A percentile compares a stretch with the other conserved stretches of the same genome.
These are phyloP conservation scores for Euphydryas editha DNA, from an alignment of 2,888 invertebrate genomes.

Conservation along the genomic window DNA sequence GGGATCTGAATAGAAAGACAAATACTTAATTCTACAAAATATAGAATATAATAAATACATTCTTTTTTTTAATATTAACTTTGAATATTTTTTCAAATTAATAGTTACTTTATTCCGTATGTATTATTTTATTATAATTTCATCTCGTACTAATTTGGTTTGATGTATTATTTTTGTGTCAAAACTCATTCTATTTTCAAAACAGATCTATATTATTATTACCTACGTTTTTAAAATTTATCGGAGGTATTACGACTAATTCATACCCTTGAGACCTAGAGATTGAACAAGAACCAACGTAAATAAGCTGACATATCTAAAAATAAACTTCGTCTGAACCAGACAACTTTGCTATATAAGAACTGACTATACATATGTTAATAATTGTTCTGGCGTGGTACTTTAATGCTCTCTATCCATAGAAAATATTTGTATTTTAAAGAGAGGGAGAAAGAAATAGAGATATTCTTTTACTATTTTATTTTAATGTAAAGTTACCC, in stretches of 20 bases:
- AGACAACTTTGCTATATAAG: background rate
- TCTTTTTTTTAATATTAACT: no score
- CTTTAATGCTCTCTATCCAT: no score
- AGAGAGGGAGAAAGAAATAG: no score
- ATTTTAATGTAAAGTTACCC: no score
- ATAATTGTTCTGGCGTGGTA: no score
- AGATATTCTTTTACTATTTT: no score
- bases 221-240: background rate
- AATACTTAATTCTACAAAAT: background rate
- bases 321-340: background rate
- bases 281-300: background rate
- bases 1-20: background rate
- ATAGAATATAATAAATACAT: background rate
- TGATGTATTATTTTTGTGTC: background rate
- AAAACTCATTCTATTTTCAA: background rate
- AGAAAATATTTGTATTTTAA: no score
- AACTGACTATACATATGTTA: no score
- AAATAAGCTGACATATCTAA: slow-evolving; percentile 1
- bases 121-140: background rate
- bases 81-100: background rate
- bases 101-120: background rate
- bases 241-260: background rate
- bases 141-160: background rate
- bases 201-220: background rate
- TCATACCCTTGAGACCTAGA: background rate